Evolutionary conservation across 2,797 vertebrate species (phyloP).

Genomic region (Onychomys leucogaster): DNA sequence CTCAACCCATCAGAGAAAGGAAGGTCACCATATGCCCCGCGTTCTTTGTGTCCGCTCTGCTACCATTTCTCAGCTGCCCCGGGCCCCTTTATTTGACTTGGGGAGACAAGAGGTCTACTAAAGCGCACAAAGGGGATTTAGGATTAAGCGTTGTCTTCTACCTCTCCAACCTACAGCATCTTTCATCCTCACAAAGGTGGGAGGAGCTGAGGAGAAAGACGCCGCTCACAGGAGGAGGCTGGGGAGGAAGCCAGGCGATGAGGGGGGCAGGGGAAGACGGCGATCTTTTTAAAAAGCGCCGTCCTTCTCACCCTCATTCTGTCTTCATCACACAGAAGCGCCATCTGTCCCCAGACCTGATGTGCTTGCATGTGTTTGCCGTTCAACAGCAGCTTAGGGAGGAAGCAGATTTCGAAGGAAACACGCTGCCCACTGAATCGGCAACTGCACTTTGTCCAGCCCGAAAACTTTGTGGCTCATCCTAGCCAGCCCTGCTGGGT

Average conservation of each 20-base stretch:
- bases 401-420: conserved; percentile 85
- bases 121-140: conserved; percentile 84
- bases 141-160: conserved; percentile 79
- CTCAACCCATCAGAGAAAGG: conserved; percentile 81
- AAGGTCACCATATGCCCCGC: conserved; percentile 84
- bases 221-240: not conserved
- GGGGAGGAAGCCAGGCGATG: not conserved
- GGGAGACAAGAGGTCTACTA: conserved; percentile 75
- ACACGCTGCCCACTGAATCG: conserved; percentile 66
- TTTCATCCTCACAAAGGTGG: conserved; percentile 83
- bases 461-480: conserved; percentile 68
- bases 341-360: conserved; percentile 87
- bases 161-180: conserved; percentile 83
- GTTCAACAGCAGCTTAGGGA: conserved; percentile 82
- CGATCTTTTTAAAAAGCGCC: conserved; percentile 71
- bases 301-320: conserved; percentile 81
- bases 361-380: conserved; percentile 82
- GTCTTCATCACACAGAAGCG: conserved; percentile 84
- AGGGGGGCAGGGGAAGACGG: not conserved
- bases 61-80: conserved; percentile 82
- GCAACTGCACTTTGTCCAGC: conserved; percentile 70
- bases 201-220: conserved; percentile 59
- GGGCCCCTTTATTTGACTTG: conserved; percentile 79
- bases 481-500: not conserved
- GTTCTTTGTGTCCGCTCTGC: conserved; percentile 80